Base-by-base conservation (phyloP, 2,888 invertebrate species). In the Automeris io region DNA sequence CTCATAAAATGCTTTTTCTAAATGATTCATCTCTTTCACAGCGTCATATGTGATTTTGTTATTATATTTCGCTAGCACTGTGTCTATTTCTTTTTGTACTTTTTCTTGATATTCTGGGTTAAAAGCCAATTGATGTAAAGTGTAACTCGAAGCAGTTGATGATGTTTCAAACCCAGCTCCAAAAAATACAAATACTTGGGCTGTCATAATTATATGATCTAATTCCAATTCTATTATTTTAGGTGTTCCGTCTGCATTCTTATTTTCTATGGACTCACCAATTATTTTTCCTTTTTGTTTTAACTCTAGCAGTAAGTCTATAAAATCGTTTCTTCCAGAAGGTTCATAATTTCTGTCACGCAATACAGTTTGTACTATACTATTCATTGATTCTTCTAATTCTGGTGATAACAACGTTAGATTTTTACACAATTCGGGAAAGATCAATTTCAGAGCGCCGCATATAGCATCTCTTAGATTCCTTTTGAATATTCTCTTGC, bases 81-180 rank as follows among this genome's bases (percentile, higher is more conserved):
- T 54, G 39, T 83, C 86, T 3, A 88, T 67, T 61, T 88, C 86
- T 43, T 71, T 53, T 42, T 79, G 78, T 3, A 76, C 68, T 60
- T 71, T 85, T 35, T 62, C 61, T 49, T 88, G 88, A 21, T 70
- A 72, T 2, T 86, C 78, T 2, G 78, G 78, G 50, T 87, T 62
- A 12, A 73, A 78, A 18, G 88, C 87, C 6, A 88, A 54, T 45
- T 81, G 74, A 47, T 87, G 87, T n/a, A 86, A 58, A 2, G 80
- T 70, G 33, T 74, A 86, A 63, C 86, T 83, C 1, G 88, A 76
- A 3, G 85, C 74, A 1, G 82, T 79, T 0, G 88, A 87, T 0
- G 88, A 88, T 2, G 88, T 88, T 54, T 88, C 88, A 47, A 85
- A 88, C 5, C 88, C 88, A 39, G 87, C 88, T 11, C 75, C 85